phyloP scores from a whole-genome alignment of 2,888 invertebrate genomes.

The Pharmacophagus antenor region DNA sequence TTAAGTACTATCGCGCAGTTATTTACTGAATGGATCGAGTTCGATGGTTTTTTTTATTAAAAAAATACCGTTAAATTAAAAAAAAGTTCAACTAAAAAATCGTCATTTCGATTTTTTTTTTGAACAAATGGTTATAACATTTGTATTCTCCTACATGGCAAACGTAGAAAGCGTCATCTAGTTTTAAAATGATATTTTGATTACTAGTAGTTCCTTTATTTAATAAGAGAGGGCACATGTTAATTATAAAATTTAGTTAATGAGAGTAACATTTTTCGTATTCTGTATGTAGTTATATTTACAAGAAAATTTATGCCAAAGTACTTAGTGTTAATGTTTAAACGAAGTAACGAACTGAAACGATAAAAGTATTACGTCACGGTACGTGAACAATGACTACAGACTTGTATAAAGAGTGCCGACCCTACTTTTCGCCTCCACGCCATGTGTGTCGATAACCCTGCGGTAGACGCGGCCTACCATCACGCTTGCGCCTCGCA shows the following conservation, averaged over 20 bases:
- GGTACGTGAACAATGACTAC: slow-evolving; percentile 39
- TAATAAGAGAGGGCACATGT: slow-evolving; percentile 27
- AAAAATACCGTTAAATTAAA: too few species aligned
- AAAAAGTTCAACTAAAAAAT: too few species aligned
- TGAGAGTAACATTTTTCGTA: not conserved
- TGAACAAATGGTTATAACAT: too few species aligned
- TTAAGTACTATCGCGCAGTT: too few species aligned
- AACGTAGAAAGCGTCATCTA: slow-evolving; percentile 16
- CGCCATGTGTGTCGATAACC: slow-evolving; percentile 76
- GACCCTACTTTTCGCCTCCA: slow-evolving; percentile 64
- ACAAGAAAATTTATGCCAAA: slow-evolving; percentile 3
- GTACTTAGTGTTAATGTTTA: slow-evolving; percentile 35
- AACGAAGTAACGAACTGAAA: slow-evolving; percentile 68
- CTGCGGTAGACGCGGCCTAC: slow-evolving; percentile 64
- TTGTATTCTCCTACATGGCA: not conserved
- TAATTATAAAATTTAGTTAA: not conserved
- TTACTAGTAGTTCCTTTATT: not conserved
- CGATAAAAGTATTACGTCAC: slow-evolving; percentile 57
- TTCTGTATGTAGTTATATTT: not conserved
- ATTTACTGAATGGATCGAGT: too few species aligned
- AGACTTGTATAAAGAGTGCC: slow-evolving; percentile 36
- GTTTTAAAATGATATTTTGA: not conserved
- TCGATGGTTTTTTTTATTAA: too few species aligned
- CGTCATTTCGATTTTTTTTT: too few species aligned
- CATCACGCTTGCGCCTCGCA: slow-evolving; percentile 72